Evolutionary conservation across 2,888 invertebrate genomes (phyloP).

Genomic region (Helobdella robusta): DNA sequence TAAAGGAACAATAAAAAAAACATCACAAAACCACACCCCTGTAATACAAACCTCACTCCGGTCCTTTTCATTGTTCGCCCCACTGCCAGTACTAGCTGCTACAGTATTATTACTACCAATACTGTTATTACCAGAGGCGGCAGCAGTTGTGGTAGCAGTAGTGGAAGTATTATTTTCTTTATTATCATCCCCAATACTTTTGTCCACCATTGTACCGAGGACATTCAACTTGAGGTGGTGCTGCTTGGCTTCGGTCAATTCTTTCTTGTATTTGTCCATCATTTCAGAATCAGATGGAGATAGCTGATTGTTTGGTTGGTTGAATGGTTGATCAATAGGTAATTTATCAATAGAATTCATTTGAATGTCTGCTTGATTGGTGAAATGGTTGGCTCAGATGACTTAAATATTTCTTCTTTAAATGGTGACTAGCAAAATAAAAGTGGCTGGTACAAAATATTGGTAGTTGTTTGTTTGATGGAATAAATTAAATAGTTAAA

Average conservation of each 20-base stretch:
- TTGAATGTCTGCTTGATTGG: no score
- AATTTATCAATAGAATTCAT: background rate
- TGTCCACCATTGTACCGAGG: no score
- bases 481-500: no score
- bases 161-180: background rate
- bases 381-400: no score
- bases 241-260: slow-evolving; percentile 58
- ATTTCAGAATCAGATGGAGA: slow-evolving; percentile 75
- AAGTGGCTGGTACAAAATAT: no score
- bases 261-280: slow-evolving; percentile 69
- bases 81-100: slow-evolving; percentile 49
- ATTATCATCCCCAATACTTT: background rate
- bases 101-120: background rate
- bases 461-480: no score
- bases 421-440: no score
- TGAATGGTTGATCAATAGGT: background rate
- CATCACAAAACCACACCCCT: no score
- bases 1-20: no score
- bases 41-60: no score
- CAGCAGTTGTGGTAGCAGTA: background rate
- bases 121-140: background rate
- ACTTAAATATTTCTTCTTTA: no score
- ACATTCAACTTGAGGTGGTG: slow-evolving; percentile 70
- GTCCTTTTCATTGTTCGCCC: slow-evolving; percentile 40
- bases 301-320: slow-evolving; percentile 54